These are phyloP conservation scores for Sarcophaga rosellei DNA, from an alignment of 2,888 invertebrate genomes.

Conservation along the genomic window DNA sequence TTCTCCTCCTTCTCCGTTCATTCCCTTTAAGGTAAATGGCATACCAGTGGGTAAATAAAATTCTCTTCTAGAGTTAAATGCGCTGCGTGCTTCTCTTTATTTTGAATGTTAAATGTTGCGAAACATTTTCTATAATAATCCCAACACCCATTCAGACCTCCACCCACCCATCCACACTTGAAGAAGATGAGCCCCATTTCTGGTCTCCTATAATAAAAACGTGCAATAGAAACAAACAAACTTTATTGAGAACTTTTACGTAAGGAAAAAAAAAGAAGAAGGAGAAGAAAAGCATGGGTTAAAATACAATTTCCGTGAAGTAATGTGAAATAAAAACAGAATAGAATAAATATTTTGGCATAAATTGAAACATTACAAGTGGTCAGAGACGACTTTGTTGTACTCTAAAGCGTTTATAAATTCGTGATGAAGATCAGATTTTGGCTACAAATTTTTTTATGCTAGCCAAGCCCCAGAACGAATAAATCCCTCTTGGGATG, in stretches of 20 bases:
- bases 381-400: no score
- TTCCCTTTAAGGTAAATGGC: no score
- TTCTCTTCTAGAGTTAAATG: background rate
- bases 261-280: no score
- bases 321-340: constrained; percentile 15
- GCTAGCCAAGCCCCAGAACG: no score
- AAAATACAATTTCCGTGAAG: constrained; percentile 58
- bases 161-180: background rate
- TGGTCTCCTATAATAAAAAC: background rate
- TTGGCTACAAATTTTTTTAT: no score
- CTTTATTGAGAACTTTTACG: constrained; percentile 18
- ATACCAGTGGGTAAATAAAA: no score
- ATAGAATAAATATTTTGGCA: background rate
- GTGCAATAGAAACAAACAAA: constrained; percentile 37
- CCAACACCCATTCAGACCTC: constrained; percentile 34
- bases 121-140: constrained; percentile 35
- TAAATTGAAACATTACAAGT: no score
- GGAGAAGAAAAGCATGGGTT: constrained; percentile 48
- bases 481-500: no score
- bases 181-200: no score
- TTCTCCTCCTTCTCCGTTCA: no score
- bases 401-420: no score
- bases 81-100: background rate
- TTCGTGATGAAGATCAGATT: no score
- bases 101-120: constrained; percentile 50